A percentile compares a stretch with the other conserved stretches of the same genome.
Evolutionary conservation across 2,113 vertebrate genomes (phyloP).

Genomic region (Aplodontia rufa): DNA sequence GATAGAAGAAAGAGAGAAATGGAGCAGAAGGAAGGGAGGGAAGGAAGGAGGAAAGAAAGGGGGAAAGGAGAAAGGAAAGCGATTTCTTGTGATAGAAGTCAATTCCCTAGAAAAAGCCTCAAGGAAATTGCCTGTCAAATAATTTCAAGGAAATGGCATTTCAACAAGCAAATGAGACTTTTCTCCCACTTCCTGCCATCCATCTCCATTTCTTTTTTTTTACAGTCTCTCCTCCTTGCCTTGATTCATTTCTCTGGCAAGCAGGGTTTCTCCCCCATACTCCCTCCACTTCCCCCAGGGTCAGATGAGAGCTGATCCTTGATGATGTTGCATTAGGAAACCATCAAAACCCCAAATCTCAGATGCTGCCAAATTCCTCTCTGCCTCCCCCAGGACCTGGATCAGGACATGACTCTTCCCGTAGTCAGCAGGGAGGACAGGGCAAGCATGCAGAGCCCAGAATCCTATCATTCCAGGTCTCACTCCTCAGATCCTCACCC

Average conservation of each 20-base stretch:
- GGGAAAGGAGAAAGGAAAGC: neutral
- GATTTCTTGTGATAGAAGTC: neutral
- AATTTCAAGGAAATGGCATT: slow-evolving; percentile 60
- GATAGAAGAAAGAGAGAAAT: neutral
- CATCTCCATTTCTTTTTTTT: slow-evolving; percentile 50
- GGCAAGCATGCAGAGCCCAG: neutral
- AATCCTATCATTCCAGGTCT: neutral
- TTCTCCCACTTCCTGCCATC: slow-evolving; percentile 75
- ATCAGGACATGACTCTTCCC: slow-evolving; percentile 51
- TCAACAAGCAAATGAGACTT: slow-evolving; percentile 37
- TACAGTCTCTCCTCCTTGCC: neutral
- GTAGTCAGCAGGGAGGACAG: slow-evolving; percentile 52
- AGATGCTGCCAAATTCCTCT: slow-evolving; percentile 55
- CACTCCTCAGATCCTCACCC: neutral
- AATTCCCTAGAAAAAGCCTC: slow-evolving; percentile 5
- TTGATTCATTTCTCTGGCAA: slow-evolving; percentile 31
- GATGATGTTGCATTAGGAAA: slow-evolving; percentile 44
- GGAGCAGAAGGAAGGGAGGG: fast-evolving
- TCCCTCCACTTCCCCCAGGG: slow-evolving; percentile 36
- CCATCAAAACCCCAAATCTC: slow-evolving; percentile 20
- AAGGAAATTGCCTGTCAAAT: slow-evolving; percentile 58
- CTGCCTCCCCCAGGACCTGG: slow-evolving; percentile 28
- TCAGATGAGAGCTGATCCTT: slow-evolving; percentile 33
- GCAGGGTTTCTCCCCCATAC: neutral
- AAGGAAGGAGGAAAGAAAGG: fast-evolving